Evolutionary conservation across 2,888 invertebrate species (phyloP).

Genomic region (Ophioninae sp.): DNA sequence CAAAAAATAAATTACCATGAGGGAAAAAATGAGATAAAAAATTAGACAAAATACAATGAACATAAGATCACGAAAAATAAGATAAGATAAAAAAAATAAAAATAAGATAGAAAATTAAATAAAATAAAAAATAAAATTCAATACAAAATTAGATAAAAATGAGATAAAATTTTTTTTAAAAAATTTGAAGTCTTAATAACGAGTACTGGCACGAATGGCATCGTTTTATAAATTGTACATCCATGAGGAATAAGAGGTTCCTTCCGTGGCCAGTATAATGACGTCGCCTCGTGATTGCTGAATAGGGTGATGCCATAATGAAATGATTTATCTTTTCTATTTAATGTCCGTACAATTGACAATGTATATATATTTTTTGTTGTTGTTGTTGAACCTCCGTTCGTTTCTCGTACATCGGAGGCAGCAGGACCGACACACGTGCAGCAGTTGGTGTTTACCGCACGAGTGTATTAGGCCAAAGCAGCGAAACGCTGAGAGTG

Average conservation of each 20-base stretch:
- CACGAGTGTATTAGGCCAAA: constrained; percentile 19
- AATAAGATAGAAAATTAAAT: too few species aligned
- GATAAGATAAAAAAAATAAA: too few species aligned
- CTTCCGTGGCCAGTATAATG: constrained; percentile 64
- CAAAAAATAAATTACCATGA: too few species aligned
- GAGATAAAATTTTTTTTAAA: too few species aligned
- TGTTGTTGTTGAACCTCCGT: constrained; percentile 46
- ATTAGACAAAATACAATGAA: too few species aligned
- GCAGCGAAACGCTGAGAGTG: constrained; percentile 25
- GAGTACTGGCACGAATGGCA: neutral
- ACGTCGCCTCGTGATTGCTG: constrained; percentile 72
- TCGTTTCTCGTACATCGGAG: constrained; percentile 19
- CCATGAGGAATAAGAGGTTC: constrained; percentile 3
- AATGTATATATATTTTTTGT: constrained; percentile 67
- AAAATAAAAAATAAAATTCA: too few species aligned
- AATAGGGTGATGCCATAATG: constrained; percentile 70
- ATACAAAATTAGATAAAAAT: too few species aligned
- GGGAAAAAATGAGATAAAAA: too few species aligned
- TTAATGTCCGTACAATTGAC: constrained; percentile 65
- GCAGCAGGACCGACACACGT: neutral
- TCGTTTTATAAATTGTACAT: neutral
- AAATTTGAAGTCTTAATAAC: neutral
- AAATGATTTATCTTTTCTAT: constrained; percentile 73
- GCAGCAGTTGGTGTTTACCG: constrained; percentile 21
- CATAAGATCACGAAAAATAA: too few species aligned